A percentile compares a stretch with the other conserved stretches of the same genome.
These are phyloP conservation scores for Sycobia sp. DNA, from an alignment of 1,140 invertebrate species.

Conservation along the genomic window DNA sequence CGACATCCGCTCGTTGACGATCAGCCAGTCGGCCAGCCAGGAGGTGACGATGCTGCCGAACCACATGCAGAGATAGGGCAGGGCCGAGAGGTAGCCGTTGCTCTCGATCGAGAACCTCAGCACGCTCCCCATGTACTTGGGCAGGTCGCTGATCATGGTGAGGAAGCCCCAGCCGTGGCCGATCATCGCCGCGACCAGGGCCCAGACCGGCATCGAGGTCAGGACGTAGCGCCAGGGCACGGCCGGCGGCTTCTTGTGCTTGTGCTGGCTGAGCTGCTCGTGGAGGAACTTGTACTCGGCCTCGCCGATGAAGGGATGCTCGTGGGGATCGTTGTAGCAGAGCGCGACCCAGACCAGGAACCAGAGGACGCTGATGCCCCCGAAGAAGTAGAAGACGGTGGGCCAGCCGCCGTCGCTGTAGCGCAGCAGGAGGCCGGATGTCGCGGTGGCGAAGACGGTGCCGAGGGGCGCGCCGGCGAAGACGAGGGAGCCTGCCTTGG, in stretches of 20 bases:
- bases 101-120: slow-evolving; percentile 81
- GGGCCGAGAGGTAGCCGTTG: slow-evolving; percentile 71
- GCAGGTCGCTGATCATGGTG: slow-evolving; percentile 89
- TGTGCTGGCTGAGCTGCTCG: slow-evolving; percentile 66
- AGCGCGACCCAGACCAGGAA: slow-evolving; percentile 74
- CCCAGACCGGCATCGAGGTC: slow-evolving; percentile 77
- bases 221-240: slow-evolving; percentile 77
- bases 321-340: slow-evolving; percentile 78
- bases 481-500: slow-evolving; percentile 74
- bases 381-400: slow-evolving; percentile 83
- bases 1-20: slow-evolving; percentile 64
- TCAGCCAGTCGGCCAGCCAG: slow-evolving; percentile 71
- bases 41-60: slow-evolving; percentile 71
- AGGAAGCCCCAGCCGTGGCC: slow-evolving; percentile 97
- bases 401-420: slow-evolving; percentile 70
- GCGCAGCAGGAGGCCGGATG: slow-evolving; percentile 73
- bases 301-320: slow-evolving; percentile 83
- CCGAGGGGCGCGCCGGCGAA: slow-evolving; percentile 73
- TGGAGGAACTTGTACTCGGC: slow-evolving; percentile 78
- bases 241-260: slow-evolving; percentile 63
- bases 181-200: slow-evolving; percentile 74
- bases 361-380: slow-evolving; percentile 74
- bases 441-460: slow-evolving; percentile 74
- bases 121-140: slow-evolving; percentile 89
- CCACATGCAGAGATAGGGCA: slow-evolving; percentile 78